Base-by-base conservation (phyloP, 2,797 vertebrate species). In the Xenopus petersii region DNA sequence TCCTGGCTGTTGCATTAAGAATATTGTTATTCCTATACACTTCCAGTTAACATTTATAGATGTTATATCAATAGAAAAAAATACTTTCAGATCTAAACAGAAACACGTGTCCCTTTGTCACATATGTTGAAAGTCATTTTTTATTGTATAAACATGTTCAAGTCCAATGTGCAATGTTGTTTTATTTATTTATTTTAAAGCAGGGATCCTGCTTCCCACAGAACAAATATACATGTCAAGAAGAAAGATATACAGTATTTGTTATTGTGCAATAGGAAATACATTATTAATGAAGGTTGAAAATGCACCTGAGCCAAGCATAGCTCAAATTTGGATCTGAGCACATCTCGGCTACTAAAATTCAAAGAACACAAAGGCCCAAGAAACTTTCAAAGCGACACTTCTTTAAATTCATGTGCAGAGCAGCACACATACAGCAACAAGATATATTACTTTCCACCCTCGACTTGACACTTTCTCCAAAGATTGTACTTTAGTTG, bases 221-320 rank as follows among this genome's bases (percentile, higher is more conserved):
- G 60, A 33, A 72, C 60, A 33, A 30, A 63, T 60, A 54, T 55
- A 36, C 16, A 64, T 64, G 70, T 64, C 61, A 64, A 64, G 70
- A 17, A 46, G 48, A 49, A 72, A 72, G 70, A 72, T 72, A 72
- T 64, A 72, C 64, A 21, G 21, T 21, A 21, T 21, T 55, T 64
- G 61, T 64, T 72, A 61, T 64, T 64, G 61, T 64, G 36, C 61
- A 55, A 72, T 16, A 64, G 33, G 30, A n/a, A 64, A 64, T 72
- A 33, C 61, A 72, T 72, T 72, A 72, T 72, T 72, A 36, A 72
- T 72, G 60, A 64, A 21, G 12, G 17, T 64, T 12, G 59, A 60
- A 71, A 60, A 49, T 63, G 49, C 49, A 72, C 61, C 61, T 64
- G 70, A 64, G 70, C 70, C 62, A 60, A 72, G 61, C 62, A 30